Conservation (phyloP, 1,140 invertebrate species). For the Hesperophylax magnus region DNA sequence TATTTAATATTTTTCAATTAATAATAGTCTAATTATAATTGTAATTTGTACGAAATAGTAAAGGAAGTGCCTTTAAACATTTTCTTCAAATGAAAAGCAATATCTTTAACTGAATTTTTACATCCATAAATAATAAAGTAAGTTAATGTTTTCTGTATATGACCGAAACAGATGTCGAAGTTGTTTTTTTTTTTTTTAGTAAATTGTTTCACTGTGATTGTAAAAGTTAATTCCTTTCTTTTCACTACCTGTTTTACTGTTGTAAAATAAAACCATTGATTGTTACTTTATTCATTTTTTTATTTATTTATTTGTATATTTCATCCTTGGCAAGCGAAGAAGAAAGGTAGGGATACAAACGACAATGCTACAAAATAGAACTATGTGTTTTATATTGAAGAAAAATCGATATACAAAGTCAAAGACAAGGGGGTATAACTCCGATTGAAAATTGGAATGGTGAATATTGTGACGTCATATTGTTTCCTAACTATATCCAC, state of each 20-base stretch:
- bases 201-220: conserved; percentile 31
- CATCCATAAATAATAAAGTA: background rate
- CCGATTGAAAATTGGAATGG: too few species aligned
- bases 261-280: conserved; percentile 33
- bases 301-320: background rate
- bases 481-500: too few species aligned
- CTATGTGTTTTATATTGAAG: too few species aligned
- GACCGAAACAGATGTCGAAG: background rate
- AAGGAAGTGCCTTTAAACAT: conserved; percentile 25
- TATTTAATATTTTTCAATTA: conserved; percentile 15
- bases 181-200: conserved; percentile 5
- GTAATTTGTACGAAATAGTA: background rate
- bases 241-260: conserved; percentile 25
- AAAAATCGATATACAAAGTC: too few species aligned
- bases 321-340: too few species aligned
- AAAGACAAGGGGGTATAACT: too few species aligned
- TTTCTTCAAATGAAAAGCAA: conserved; percentile 13
- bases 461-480: too few species aligned
- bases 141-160: conserved; percentile 10
- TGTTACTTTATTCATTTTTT: conserved; percentile 29
- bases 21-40: background rate
- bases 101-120: conserved; percentile 10
- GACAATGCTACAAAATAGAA: too few species aligned
- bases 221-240: conserved; percentile 27
- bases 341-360: too few species aligned